Percentiles rank a stretch among this genome's conserved stretches.
Conservation (phyloP, 2,113 vertebrate species). For the Ibidorhyncha struthersii region DNA sequence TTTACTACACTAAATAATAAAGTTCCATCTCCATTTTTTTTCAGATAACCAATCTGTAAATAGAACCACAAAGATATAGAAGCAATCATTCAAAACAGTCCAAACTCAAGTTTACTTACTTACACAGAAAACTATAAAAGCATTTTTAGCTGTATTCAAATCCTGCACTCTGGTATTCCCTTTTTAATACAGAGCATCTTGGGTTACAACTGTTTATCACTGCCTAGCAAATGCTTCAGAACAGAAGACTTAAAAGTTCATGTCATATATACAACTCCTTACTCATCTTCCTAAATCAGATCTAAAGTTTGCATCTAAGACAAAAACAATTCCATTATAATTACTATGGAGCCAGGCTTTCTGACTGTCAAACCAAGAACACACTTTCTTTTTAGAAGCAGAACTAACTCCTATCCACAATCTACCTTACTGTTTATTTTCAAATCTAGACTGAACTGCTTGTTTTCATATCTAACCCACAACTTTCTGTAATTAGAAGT, state of each 20-base stretch:
- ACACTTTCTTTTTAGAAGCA: background rate
- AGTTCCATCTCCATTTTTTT: slow-evolving; percentile 85
- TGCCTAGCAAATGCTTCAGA: background rate
- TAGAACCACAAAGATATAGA: background rate
- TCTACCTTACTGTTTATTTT: background rate
- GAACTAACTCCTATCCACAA: background rate
- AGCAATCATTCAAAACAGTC: background rate
- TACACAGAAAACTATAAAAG: background rate
- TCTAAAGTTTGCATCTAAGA: background rate
- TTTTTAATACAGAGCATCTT: background rate
- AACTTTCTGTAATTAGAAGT: background rate
- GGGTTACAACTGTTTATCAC: background rate
- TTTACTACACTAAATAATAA: slow-evolving; percentile 93
- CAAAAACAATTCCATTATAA: background rate
- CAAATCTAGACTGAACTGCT: background rate
- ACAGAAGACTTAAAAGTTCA: background rate
- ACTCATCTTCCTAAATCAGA: background rate
- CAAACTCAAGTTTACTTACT: background rate
- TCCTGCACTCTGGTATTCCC: background rate
- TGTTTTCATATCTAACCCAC: background rate
- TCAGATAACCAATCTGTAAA: slow-evolving; percentile 91
- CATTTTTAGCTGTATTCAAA: background rate
- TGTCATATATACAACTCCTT: background rate
- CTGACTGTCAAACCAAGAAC: background rate
- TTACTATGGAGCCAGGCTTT: background rate